Evolutionary conservation across 2,888 invertebrate species (phyloP).

Genomic region (Hydraecia micacea): DNA sequence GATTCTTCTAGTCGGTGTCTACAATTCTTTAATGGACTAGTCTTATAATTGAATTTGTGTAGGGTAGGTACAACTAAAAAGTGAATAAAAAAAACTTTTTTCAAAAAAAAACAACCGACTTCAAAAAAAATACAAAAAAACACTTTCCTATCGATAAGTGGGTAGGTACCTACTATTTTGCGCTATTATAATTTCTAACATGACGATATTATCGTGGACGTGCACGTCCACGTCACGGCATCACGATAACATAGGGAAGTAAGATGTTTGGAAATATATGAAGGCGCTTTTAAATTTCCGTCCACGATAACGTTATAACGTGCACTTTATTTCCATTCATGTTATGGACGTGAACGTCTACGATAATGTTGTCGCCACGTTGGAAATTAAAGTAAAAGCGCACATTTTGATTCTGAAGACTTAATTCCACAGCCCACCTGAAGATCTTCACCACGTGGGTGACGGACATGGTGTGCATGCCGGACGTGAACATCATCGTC

Average conservation of each 20-base stretch:
- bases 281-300: background rate
- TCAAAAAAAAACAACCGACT: no score
- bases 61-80: no score
- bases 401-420: background rate
- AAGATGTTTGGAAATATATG: background rate
- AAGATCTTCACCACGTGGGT: constrained; percentile 93
- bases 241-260: background rate
- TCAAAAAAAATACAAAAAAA: no score
- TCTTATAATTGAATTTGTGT: no score
- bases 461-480: constrained; percentile 93
- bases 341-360: background rate
- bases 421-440: constrained; percentile 85
- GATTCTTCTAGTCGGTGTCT: no score
- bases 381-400: background rate
- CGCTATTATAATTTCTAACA: no score
- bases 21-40: no score
- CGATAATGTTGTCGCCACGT: background rate
- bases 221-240: background rate
- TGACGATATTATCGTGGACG: background rate
- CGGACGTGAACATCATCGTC: constrained; percentile 94
- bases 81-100: no score
- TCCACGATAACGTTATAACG: background rate
- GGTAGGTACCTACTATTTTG: background rate
- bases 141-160: background rate
- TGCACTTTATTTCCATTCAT: background rate